phyloP scores from a whole-genome alignment of 92 coral and sea anemone genomes.

The Diadumene lineata region DNA sequence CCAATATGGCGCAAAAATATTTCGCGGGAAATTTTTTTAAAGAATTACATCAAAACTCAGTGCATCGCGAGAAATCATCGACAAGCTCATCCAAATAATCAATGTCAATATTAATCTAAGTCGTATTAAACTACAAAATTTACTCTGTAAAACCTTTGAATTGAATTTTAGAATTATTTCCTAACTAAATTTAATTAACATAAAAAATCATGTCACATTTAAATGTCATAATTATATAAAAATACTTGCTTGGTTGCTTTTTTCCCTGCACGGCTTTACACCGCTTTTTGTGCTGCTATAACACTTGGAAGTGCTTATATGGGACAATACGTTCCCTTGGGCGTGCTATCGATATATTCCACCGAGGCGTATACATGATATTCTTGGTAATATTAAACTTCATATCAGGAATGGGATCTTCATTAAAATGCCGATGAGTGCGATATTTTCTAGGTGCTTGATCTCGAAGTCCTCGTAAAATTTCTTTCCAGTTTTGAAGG shows the following conservation, averaged over 20 bases:
- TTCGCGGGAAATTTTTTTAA: no score
- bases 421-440: constrained; percentile 45
- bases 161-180: no score
- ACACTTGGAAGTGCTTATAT: constrained; percentile 50
- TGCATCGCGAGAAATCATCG: no score
- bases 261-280: background rate
- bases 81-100: no score
- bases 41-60: no score
- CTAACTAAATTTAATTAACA: no score
- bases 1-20: no score
- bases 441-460: constrained; percentile 47
- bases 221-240: no score
- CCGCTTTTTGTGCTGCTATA: background rate
- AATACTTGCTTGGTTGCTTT: constrained; percentile 27
- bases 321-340: constrained; percentile 72
- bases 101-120: no score
- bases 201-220: no score
- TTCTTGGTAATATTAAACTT: constrained; percentile 50
- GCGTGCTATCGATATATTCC: constrained; percentile 70
- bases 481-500: constrained; percentile 75
- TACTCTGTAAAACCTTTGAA: no score
- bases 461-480: constrained; percentile 48
- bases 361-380: constrained; percentile 56
- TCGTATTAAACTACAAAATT: no score
- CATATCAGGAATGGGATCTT: constrained; percentile 67